Base-by-base conservation (phyloP, 2,888 invertebrate genomes). In the Epinotia ramella region DNA sequence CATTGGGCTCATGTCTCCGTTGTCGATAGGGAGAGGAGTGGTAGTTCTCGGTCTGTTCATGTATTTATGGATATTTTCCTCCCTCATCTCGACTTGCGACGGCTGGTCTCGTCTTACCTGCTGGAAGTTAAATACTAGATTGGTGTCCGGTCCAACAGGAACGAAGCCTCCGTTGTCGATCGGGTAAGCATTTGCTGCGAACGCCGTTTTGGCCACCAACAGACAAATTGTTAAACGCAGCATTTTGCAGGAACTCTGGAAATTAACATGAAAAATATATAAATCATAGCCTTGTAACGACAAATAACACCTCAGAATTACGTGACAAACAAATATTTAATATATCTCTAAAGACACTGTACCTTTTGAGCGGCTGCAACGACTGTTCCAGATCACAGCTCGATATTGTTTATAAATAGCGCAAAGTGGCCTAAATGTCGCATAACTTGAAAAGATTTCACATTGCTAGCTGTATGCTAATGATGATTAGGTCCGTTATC, bases 31-130 rank as follows among this genome's bases (percentile, higher is more conserved):
- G 0, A 77, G 78, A 13, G 83, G 84, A 60, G 84, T 83, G 9
- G 83, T 83, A 3, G 78, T 81, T 57, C 73, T 80, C 24, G 80
- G 79, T 73, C 78, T 81, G 77, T 83, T 77, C 80, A 86, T 81
- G 71, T 89, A 89, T 40, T 81, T 82, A 60, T 84, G 83, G 16
- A 87, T 77, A 72, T 85, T 82, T 78, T 88, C 88, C 60, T 87
- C 84, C 79, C 86, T 84, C 70, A 81, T 79, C 77, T 89, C 87
- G 6, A 88, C 76, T 71, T 86, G 86, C 1, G 86, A 80, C 5
- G 84, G 84, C 74, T 88, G 85, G 62, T 86, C 84, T 12, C 75
- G 80, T 74, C 84, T 82, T 33, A 78, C 78, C 74, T 88, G 88
- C 74, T 88, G 82, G 63, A 85, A 88, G 74, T 84, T 86, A 78